Conservation (phyloP, 2,888 invertebrate genomes). For the Beris morrisii region DNA sequence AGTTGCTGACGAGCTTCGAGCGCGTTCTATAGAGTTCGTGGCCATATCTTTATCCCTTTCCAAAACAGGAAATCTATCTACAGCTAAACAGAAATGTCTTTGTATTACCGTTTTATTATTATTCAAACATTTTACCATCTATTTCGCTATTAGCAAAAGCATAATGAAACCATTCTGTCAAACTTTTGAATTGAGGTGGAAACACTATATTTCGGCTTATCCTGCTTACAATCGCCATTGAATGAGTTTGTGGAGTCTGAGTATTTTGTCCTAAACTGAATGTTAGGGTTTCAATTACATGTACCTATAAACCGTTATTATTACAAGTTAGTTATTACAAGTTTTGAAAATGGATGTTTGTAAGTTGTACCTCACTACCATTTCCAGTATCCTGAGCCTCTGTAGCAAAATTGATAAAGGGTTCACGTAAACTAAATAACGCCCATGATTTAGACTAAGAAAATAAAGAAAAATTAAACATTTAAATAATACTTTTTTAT, state of each 20-base stretch:
- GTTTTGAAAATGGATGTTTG: background rate
- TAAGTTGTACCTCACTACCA: slow-evolving; percentile 60
- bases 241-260: slow-evolving; percentile 73
- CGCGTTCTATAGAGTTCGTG: slow-evolving; percentile 61
- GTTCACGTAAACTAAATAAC: slow-evolving; percentile 88
- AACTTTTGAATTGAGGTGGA: slow-evolving; percentile 92
- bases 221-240: slow-evolving; percentile 93
- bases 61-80: slow-evolving; percentile 87
- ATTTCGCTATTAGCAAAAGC: slow-evolving; percentile 93
- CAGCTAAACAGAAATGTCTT: slow-evolving; percentile 61
- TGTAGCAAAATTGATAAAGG: slow-evolving; percentile 88
- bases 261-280: slow-evolving; percentile 80
- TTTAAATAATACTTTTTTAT: background rate
- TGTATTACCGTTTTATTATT: background rate
- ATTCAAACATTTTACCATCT: slow-evolving; percentile 67
- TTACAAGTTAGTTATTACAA: background rate
- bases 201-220: slow-evolving; percentile 89
- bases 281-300: slow-evolving; percentile 88
- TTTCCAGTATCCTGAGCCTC: slow-evolving; percentile 86
- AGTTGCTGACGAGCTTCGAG: slow-evolving; percentile 57
- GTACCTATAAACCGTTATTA: slow-evolving; percentile 60
- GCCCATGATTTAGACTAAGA: slow-evolving; percentile 87
- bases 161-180: slow-evolving; percentile 96
- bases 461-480: slow-evolving; percentile 7
- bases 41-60: slow-evolving; percentile 72